Base-by-base conservation (phyloP, 2,113 vertebrate genomes). In the Numenius arquata region DNA sequence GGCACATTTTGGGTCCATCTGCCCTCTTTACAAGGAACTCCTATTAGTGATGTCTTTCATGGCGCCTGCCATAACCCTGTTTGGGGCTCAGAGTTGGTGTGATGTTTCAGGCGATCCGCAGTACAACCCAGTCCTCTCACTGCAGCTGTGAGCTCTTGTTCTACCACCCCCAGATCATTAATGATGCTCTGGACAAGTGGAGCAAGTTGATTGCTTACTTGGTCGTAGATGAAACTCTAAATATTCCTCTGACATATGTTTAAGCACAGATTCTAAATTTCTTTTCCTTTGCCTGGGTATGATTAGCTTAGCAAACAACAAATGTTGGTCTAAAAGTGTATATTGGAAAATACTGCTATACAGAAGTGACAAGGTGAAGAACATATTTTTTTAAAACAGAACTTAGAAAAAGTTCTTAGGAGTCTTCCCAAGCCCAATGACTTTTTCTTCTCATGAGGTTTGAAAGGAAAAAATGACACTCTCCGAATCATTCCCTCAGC, bases 21-120 rank as follows among this genome's bases (percentile, higher is more conserved):
- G 11, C 45, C 12, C 5, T 66, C 48, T 41, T 76, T 32, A 36
- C 9, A 72, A 53, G 30, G 30, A 61, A 11, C 15, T 82, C 23
- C 22, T 15, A 11, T 13, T 55, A 36, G 5, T 45, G 34, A 16
- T 26, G 25, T n/a, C 17, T 58, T 65, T 67, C 25, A 3, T 8
- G 15, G 13, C 7, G 4, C 12, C 25, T 84, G 41, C 27, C 3
- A 0, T 7, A 48, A 6, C 19, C 21, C 15, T 88, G 5, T 48
- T 68, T 67, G 62, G 47, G 32, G 34, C 30, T 83, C 16, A 25
- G 26, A 71, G 16, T 4, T 11, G 8, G 9, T 32, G 1, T 12
- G 32, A 19, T 38, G 40, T 14, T 70, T 19, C 55, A 67, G 30
- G 41, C 0, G 0, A 52, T n/a, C 53, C 1, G 1, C 43, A 56